Evolutionary conservation across 2,888 invertebrate species (phyloP).

Genomic region (Acleris emargana): DNA sequence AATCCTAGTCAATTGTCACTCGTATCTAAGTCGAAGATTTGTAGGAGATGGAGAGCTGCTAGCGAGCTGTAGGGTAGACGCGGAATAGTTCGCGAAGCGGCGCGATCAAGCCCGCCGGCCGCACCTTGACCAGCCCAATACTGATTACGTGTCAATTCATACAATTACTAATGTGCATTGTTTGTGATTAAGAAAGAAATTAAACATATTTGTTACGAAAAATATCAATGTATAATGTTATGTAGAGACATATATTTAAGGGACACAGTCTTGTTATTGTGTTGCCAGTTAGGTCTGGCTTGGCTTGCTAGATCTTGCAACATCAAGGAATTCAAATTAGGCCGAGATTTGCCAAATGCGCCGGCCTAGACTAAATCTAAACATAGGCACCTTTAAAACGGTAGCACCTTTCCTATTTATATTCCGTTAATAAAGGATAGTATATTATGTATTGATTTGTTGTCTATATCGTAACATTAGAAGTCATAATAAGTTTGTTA

Average conservation of each 20-base stretch:
- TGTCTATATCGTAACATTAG: conserved; percentile 13
- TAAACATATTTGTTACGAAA: conserved; percentile 74
- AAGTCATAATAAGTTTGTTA: conserved; percentile 39
- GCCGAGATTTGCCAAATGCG: conserved; percentile 7
- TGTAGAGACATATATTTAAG: conserved; percentile 75
- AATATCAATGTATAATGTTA: conserved; percentile 73
- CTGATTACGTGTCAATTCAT: conserved; percentile 80
- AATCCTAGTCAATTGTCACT: conserved; percentile 83
- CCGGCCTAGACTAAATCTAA: conserved; percentile 8
- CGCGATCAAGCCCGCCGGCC: conserved; percentile 35
- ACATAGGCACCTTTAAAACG: conserved; percentile 22
- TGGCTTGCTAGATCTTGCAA: too few relatives aligned
- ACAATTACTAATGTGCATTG: conserved; percentile 79
- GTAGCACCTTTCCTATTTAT: conserved; percentile 26
- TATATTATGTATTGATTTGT: conserved; percentile 3
- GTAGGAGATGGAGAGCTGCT: conserved; percentile 48
- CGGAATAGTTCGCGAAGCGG: conserved; percentile 33
- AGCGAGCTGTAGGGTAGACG: conserved; percentile 43
- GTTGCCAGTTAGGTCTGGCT: conserved; percentile 32
- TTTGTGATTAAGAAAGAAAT: conserved; percentile 75
- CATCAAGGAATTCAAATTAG: neutral
- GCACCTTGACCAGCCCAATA: conserved; percentile 45
- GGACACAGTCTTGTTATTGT: conserved; percentile 56
- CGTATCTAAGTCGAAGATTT: conserved; percentile 64
- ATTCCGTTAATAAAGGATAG: conserved; percentile 2